phyloP scores from a whole-genome alignment of 2,797 vertebrate species.

The Huso huso region DNA sequence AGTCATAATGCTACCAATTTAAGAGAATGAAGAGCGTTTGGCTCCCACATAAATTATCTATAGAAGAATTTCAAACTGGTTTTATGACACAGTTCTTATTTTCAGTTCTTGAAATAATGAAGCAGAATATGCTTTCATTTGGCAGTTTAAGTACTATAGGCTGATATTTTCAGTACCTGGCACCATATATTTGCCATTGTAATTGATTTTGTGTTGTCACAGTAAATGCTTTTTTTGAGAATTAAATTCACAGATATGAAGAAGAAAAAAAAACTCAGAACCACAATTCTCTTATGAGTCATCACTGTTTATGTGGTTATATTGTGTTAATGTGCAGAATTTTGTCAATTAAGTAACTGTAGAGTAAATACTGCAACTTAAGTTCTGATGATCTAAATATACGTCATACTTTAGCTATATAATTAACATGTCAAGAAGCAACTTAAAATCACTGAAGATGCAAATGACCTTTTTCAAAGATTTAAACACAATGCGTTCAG shows the following conservation, averaged over 20 bases:
- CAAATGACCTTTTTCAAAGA: slow-evolving; percentile 62
- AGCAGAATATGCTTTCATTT: slow-evolving; percentile 65
- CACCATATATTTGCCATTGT: slow-evolving; percentile 80
- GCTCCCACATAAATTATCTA: slow-evolving; percentile 72
- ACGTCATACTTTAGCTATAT: slow-evolving; percentile 64
- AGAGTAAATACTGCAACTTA: slow-evolving; percentile 68
- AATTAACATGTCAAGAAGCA: slow-evolving; percentile 45
- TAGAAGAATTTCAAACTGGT: slow-evolving; percentile 77
- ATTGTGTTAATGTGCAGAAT: slow-evolving; percentile 68
- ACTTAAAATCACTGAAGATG: slow-evolving; percentile 67
- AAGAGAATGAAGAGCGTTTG: slow-evolving; percentile 69
- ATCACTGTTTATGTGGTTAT: slow-evolving; percentile 71
- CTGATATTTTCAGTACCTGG: slow-evolving; percentile 80
- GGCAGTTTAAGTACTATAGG: slow-evolving; percentile 78
- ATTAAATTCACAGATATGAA: slow-evolving; percentile 69
- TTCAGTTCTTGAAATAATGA: slow-evolving; percentile 70
- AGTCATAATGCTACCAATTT: slow-evolving; percentile 74
- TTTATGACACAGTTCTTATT: slow-evolving; percentile 69
- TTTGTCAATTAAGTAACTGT: slow-evolving; percentile 64
- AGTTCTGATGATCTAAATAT: slow-evolving; percentile 51
- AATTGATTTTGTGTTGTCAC: slow-evolving; percentile 85
- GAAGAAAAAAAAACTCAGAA: slow-evolving; percentile 61
- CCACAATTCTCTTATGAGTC: slow-evolving; percentile 65
- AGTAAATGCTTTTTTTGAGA: slow-evolving; percentile 72
- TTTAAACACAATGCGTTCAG: slow-evolving; percentile 66